These are phyloP conservation scores for Eurypyga helias DNA, from an alignment of 2,113 vertebrate genomes.

Conservation along the genomic window DNA sequence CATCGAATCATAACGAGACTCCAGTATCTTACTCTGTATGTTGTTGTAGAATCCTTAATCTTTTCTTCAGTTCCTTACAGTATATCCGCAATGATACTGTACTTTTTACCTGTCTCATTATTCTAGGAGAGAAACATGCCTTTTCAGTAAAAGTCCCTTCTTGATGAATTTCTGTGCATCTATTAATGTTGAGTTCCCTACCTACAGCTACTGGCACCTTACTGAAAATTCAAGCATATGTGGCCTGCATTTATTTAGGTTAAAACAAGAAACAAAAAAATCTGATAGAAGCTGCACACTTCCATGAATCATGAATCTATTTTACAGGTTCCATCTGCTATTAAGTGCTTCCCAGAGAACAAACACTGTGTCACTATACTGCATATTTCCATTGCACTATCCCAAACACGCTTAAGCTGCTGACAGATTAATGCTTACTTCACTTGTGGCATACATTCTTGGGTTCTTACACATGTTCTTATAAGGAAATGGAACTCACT, in stretches of 20 bases:
- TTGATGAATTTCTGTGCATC: not conserved
- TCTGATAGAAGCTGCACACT: not conserved
- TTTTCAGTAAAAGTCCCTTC: not conserved
- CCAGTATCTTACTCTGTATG: not conserved
- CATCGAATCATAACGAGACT: not conserved
- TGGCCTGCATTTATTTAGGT: constrained; percentile 31
- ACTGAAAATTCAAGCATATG: not conserved
- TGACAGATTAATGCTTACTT: constrained; percentile 74
- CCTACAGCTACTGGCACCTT: not conserved
- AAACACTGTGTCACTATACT: constrained; percentile 46
- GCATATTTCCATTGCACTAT: constrained; percentile 40
- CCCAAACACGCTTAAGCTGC: constrained; percentile 70
- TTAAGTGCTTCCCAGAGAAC: constrained; percentile 57
- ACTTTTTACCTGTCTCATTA: not conserved
- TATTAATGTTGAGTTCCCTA: not conserved
- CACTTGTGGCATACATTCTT: constrained; percentile 64
- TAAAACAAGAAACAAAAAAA: constrained; percentile 28
- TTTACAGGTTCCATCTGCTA: constrained; percentile 64
- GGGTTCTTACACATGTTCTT: constrained; percentile 68
- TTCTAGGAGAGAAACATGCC: not conserved
- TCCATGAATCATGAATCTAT: constrained; percentile 21
- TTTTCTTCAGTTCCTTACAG: not conserved
- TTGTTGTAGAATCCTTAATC: not conserved
- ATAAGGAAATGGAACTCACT: constrained; percentile 70
- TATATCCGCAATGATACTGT: not conserved